Conservation (phyloP, 1,140 invertebrate genomes). For the Drosophila ercepeae region DNA sequence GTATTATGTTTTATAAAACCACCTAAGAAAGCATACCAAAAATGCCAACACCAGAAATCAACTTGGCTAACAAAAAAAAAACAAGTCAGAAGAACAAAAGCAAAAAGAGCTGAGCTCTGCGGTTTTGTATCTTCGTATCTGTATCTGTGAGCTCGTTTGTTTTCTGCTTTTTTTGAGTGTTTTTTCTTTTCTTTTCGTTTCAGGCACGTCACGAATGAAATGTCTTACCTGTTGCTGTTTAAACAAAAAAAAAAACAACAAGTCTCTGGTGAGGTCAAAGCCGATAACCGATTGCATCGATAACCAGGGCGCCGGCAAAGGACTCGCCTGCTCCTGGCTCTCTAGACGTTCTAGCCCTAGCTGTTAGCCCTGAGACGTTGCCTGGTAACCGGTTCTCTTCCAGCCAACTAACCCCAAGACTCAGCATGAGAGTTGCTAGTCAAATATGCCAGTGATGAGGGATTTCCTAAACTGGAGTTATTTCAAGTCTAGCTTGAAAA, state of each 20-base stretch:
- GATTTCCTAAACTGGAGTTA: neutral
- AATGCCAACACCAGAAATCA: slow-evolving; percentile 35
- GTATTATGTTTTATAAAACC: slow-evolving; percentile 11
- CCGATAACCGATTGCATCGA: slow-evolving; percentile 21
- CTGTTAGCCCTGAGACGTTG: slow-evolving; percentile 17
- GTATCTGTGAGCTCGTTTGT: slow-evolving; percentile 19
- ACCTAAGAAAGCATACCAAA: slow-evolving; percentile 45
- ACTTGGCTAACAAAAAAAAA: slow-evolving; percentile 14
- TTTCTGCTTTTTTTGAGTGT: slow-evolving; percentile 3
- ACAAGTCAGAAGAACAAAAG: slow-evolving; percentile 22
- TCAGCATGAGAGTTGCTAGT: neutral
- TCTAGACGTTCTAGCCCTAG: slow-evolving; percentile 18
- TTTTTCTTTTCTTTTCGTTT: neutral
- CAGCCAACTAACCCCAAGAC: slow-evolving; percentile 14
- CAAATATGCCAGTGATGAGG: slow-evolving; percentile 8
- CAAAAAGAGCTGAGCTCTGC: slow-evolving; percentile 27
- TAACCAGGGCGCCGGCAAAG: slow-evolving; percentile 25
- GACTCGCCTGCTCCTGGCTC: neutral
- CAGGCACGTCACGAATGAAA: slow-evolving; percentile 21
- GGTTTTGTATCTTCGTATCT: slow-evolving; percentile 20
- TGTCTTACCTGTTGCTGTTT: slow-evolving; percentile 44
- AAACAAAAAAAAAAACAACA: slow-evolving; percentile 16
- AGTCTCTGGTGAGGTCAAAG: slow-evolving; percentile 25
- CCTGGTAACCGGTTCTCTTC: slow-evolving; percentile 31
- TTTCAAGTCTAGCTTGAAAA: neutral